A percentile compares a stretch with the other conserved stretches of the same genome.
Conservation (phyloP, 2,888 invertebrate species). For the Uloborus plumipes region DNA sequence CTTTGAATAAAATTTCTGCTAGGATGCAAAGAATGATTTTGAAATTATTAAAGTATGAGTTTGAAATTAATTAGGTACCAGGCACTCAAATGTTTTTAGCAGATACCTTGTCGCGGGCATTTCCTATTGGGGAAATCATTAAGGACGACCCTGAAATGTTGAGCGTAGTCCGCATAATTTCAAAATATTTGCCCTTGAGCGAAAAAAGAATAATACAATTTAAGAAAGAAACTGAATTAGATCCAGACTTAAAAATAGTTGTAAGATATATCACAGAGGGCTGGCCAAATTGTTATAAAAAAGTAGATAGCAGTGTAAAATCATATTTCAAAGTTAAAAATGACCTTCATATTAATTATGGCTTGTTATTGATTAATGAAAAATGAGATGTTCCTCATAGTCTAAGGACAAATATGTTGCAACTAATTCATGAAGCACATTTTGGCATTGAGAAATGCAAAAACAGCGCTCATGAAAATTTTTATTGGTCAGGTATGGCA, state of each 20-base stretch:
- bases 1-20: neutral
- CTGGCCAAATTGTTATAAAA: too few relatives aligned
- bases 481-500: too few relatives aligned
- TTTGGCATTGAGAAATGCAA: too few relatives aligned
- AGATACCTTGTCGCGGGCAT: too few relatives aligned
- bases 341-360: too few relatives aligned
- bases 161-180: neutral
- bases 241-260: conserved; percentile 4
- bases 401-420: too few relatives aligned
- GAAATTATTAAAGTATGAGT: conserved; percentile 22
- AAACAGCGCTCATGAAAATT: too few relatives aligned
- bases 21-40: conserved; percentile 3
- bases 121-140: conserved; percentile 6
- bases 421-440: too few relatives aligned
- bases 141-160: conserved; percentile 1
- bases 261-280: neutral
- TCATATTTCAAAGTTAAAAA: too few relatives aligned
- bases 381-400: too few relatives aligned
- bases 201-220: conserved; percentile 9
- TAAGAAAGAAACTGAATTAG: neutral
- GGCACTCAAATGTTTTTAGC: conserved; percentile 16
- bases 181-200: conserved; percentile 7
- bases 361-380: too few relatives aligned
- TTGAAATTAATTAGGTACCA: neutral
- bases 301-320: too few relatives aligned